Evolutionary conservation across 2,113 vertebrate species (phyloP).

Genomic region (Eurystomus gularis): DNA sequence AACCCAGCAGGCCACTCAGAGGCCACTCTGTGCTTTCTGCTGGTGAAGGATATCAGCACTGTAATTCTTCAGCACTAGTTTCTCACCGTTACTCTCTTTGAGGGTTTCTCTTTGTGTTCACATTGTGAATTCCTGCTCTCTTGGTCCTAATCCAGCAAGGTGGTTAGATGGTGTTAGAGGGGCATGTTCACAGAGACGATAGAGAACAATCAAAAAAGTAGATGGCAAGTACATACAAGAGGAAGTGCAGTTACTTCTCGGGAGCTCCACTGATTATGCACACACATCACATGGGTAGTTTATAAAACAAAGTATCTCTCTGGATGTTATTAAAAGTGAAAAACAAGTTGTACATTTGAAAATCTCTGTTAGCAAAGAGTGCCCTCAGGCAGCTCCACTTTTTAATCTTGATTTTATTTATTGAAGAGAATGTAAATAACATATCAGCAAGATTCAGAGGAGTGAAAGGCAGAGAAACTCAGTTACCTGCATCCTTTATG

Average conservation of each 20-base stretch:
- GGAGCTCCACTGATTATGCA: background rate
- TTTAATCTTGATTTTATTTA: slow-evolving; percentile 39
- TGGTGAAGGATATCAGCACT: background rate
- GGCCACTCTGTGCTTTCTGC: background rate
- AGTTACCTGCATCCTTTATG: background rate
- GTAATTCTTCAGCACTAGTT: background rate
- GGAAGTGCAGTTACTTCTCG: background rate
- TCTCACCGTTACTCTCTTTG: background rate
- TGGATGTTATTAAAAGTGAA: background rate
- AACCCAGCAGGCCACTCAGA: background rate
- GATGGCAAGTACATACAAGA: background rate
- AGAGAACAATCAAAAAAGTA: background rate
- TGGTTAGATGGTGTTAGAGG: background rate
- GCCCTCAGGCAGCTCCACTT: slow-evolving; percentile 3
- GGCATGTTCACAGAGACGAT: background rate
- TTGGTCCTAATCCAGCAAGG: background rate
- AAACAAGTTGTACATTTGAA: background rate
- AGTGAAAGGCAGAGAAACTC: background rate
- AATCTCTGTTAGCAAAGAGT: slow-evolving; percentile 29
- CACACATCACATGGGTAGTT: background rate
- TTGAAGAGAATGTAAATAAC: background rate
- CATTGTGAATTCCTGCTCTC: background rate
- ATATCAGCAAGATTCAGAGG: background rate
- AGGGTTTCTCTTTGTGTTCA: background rate
- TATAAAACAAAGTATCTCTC: background rate